A percentile compares a stretch with the other conserved stretches of the same genome.
These are phyloP conservation scores for Gortyna flavago DNA, from an alignment of 2,888 invertebrate species.

Conservation along the genomic window DNA sequence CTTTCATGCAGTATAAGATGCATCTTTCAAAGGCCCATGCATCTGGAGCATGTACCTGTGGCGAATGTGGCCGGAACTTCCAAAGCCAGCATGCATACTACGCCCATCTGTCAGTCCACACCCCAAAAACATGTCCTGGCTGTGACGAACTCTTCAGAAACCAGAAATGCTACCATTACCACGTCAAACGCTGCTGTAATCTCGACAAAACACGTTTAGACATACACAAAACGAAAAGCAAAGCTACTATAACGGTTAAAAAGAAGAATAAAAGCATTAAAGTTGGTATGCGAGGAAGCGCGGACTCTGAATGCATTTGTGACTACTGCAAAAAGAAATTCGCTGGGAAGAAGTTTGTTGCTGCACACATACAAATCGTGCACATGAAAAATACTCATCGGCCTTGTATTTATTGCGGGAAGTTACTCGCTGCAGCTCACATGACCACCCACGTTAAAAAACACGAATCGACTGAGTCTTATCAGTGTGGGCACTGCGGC, in stretches of 20 bases:
- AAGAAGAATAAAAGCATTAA: slow-evolving; percentile 75
- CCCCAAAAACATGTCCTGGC: slow-evolving; percentile 77
- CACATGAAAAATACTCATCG: slow-evolving; percentile 83
- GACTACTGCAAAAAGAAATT: slow-evolving; percentile 84
- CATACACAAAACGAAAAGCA: slow-evolving; percentile 69
- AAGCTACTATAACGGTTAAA: slow-evolving; percentile 74
- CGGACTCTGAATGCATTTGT: slow-evolving; percentile 78
- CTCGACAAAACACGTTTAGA: slow-evolving; percentile 72
- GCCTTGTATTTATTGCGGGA: slow-evolving; percentile 83
- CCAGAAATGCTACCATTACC: slow-evolving; percentile 80
- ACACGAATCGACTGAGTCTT: slow-evolving; percentile 71
- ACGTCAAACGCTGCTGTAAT: slow-evolving; percentile 80
- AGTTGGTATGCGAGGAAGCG: slow-evolving; percentile 80
- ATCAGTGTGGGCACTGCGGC: slow-evolving; percentile 79
- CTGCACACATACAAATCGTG: slow-evolving; percentile 85
- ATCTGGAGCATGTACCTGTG: slow-evolving; percentile 76
- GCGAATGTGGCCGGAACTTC: slow-evolving; percentile 82
- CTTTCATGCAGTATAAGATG: slow-evolving; percentile 65
- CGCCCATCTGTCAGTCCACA: slow-evolving; percentile 79
- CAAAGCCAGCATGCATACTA: slow-evolving; percentile 74
- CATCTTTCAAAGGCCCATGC: slow-evolving; percentile 77
- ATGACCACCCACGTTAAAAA: slow-evolving; percentile 83
- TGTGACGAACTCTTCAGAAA: slow-evolving; percentile 82
- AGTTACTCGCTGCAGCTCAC: slow-evolving; percentile 80
- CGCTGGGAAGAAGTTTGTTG: slow-evolving; percentile 80